Base-by-base conservation (phyloP, 2,888 invertebrate genomes). In the Pyrrhia umbra region DNA sequence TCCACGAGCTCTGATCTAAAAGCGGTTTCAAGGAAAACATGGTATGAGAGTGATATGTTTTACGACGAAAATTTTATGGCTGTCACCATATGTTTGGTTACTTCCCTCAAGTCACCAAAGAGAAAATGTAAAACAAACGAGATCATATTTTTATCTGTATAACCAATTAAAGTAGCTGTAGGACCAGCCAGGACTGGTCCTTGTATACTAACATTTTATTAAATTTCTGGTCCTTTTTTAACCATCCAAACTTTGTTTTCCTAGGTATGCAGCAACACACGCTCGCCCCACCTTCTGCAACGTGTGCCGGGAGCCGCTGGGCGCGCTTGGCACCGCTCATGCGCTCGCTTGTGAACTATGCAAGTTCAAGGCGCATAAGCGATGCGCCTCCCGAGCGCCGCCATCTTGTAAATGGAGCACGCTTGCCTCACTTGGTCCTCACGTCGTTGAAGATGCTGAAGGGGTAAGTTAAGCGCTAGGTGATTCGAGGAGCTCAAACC, bases 381-480 rank as follows among this genome's bases (percentile, higher is more conserved):
- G 98, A 57, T 99, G 99, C 91, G 98, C 98, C 0, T 96, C 97
- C 58, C 98, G 98, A 85, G 98, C 99, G 57, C 97, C 98, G 84
- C 97, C 98, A 80, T 98, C 98, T 87, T 99, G 99, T 95, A 99
- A 99, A 90, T 99, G 99, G 99, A 99, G 98, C 79, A 99, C 99
- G 40, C 95, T 99, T 77, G 98, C 99, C 6, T 98, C 98, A 42
- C 97, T 99, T 60, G 99, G 99, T n/a, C 97, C 97, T 84, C 98
- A 99, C 80, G 97, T 99, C 59, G 98, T 99, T 51, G 99, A 99
- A 87, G 98, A 99, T 82, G 96, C 96, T 70, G 98, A 99, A 88
- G 98, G 98, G 94, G 98, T 98, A 90, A 95, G 96, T 68, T 52
- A 15, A n/a, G n/a, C n/a, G n/a, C n/a, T n/a, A n/a, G n/a, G n/a